These are phyloP conservation scores for Ceratina calcarata DNA, from an alignment of 1,140 invertebrate genomes.

Conservation along the genomic window DNA sequence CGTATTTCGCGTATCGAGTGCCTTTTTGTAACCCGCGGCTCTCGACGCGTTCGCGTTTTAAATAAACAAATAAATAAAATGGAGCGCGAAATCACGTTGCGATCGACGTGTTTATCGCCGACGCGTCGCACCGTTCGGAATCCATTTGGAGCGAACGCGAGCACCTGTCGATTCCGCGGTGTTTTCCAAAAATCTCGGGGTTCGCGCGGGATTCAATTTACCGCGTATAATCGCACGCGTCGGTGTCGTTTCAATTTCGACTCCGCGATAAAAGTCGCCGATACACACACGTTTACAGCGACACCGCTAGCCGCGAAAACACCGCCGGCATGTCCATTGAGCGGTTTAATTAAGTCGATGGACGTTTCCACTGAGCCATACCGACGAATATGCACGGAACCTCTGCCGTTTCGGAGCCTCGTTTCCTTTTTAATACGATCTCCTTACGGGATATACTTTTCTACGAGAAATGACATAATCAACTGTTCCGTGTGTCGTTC, in stretches of 20 bases:
- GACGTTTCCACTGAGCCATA: constrained; percentile 23
- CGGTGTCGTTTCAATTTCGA: constrained; percentile 47
- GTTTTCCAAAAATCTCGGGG: constrained; percentile 39
- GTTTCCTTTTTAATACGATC: neutral
- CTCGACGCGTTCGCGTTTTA: constrained; percentile 4
- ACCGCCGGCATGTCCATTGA: constrained; percentile 6
- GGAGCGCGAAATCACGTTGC: constrained; percentile 21
- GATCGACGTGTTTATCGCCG: constrained; percentile 32
- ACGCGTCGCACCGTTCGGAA: constrained; percentile 7
- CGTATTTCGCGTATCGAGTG: neutral
- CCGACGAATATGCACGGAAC: too few species aligned
- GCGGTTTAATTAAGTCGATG: constrained; percentile 41
- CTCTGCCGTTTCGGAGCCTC: neutral
- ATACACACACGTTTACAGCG: constrained; percentile 42
- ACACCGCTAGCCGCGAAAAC: constrained; percentile 4
- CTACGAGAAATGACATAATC: neutral
- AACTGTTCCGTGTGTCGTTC: too few species aligned
- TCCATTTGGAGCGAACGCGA: constrained; percentile 36
- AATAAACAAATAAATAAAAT: constrained; percentile 44
- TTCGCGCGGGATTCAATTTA: constrained; percentile 41
- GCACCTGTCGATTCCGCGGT: constrained; percentile 44
- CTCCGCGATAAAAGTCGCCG: constrained; percentile 45
- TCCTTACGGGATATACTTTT: too few species aligned
- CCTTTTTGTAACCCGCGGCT: constrained; percentile 10
- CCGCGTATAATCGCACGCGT: constrained; percentile 33